Percentiles rank a stretch among this genome's conserved stretches.
Evolutionary conservation across 2,113 vertebrate species (phyloP).

Genomic region (Alosa alosa): DNA sequence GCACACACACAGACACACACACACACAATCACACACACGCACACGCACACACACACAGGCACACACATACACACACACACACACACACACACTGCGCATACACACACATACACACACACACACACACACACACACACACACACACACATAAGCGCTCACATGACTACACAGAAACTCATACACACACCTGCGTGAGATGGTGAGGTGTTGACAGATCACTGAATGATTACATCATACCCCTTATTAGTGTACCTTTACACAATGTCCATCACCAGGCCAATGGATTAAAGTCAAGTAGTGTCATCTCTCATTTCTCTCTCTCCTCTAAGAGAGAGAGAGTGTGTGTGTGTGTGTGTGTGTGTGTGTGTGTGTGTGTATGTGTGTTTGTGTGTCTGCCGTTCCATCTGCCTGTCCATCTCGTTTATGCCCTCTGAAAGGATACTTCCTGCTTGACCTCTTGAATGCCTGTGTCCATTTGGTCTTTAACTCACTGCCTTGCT

Average conservation of each 20-base stretch:
- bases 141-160: too few species aligned
- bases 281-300: not conserved
- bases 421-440: not conserved
- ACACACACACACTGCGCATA: too few species aligned
- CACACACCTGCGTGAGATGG: not conserved
- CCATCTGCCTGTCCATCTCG: not conserved
- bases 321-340: not conserved
- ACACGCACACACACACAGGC: too few species aligned
- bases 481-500: not conserved
- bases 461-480: slow-evolving; percentile 12
- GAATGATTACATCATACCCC: not conserved
- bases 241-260: not conserved
- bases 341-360: not conserved
- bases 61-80: too few species aligned
- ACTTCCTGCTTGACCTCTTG: slow-evolving; percentile 17
- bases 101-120: too few species aligned
- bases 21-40: too few species aligned
- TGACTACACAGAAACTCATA: too few species aligned
- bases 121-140: too few species aligned
- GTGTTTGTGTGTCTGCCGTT: too few species aligned
- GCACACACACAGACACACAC: too few species aligned
- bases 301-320: not conserved
- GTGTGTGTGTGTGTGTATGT: not conserved
- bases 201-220: not conserved
- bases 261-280: not conserved